Conservation (phyloP, 2,888 invertebrate species). For the Mellilla xanthometata region DNA sequence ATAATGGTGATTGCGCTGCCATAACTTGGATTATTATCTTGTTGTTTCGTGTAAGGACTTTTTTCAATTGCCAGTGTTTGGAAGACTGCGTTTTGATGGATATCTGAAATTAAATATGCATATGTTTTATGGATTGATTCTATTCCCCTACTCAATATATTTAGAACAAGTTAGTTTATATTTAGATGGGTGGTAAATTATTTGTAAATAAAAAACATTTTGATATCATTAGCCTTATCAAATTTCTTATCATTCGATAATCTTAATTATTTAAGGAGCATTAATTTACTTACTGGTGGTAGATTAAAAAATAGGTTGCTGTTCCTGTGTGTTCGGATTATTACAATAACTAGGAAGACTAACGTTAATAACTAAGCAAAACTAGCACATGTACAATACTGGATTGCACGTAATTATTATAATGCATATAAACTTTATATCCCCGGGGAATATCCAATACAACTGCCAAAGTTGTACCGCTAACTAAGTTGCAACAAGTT, state of each 20-base stretch:
- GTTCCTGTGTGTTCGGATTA: too few relatives aligned
- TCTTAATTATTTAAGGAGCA: too few relatives aligned
- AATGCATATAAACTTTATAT: conserved; percentile 33
- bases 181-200: too few relatives aligned
- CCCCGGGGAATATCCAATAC: conserved; percentile 33
- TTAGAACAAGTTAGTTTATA: too few relatives aligned
- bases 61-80: conserved; percentile 30
- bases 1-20: conserved; percentile 42
- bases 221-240: too few relatives aligned
- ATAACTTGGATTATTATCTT: conserved; percentile 33
- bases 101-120: conserved; percentile 12
- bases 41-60: conserved; percentile 32
- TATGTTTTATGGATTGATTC: conserved; percentile 1
- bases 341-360: conserved; percentile 3
- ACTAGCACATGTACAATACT: conserved; percentile 19
- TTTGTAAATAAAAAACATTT: too few relatives aligned
- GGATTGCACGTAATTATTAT: conserved; percentile 24
- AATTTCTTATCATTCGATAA: too few relatives aligned
- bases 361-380: background rate
- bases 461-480: conserved; percentile 40
- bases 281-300: too few relatives aligned
- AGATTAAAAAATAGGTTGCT: too few relatives aligned
- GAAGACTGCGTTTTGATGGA: conserved; percentile 11
- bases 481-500: conserved; percentile 63
- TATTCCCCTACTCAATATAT: too few relatives aligned